A percentile compares a stretch with the other conserved stretches of the same genome.
Evolutionary conservation across 2,113 vertebrate species (phyloP).

Genomic region (Mustelus asterias): DNA sequence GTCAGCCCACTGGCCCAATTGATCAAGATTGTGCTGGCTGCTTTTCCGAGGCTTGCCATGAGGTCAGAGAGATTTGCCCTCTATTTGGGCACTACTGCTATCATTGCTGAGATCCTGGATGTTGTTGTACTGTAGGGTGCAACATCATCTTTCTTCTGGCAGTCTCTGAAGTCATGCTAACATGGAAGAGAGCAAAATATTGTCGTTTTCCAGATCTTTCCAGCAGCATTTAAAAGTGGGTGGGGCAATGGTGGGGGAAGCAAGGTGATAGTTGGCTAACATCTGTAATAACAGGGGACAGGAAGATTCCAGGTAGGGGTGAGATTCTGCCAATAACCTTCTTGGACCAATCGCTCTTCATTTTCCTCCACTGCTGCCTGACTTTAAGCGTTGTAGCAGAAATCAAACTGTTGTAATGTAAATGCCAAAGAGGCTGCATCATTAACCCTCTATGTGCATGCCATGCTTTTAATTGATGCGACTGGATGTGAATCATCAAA

Average conservation of each 20-base stretch:
- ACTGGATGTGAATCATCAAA: background rate
- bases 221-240: background rate
- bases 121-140: background rate
- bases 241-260: no score
- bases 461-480: background rate
- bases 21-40: no score
- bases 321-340: background rate
- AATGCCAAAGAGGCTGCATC: background rate
- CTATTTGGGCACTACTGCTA: background rate
- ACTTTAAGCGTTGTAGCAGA: background rate
- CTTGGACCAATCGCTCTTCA: background rate
- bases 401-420: background rate
- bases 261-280: background rate
- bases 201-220: background rate
- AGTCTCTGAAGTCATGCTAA: background rate
- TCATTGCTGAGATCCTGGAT: background rate
- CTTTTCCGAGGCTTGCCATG: background rate
- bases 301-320: background rate
- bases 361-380: background rate
- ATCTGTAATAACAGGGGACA: background rate
- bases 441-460: background rate
- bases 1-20: no score
- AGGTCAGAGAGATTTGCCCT: background rate
- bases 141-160: background rate
- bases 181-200: background rate